Evolutionary conservation across 2,888 invertebrate genomes (phyloP).

Genomic region (Drosophila maculinotata): DNA sequence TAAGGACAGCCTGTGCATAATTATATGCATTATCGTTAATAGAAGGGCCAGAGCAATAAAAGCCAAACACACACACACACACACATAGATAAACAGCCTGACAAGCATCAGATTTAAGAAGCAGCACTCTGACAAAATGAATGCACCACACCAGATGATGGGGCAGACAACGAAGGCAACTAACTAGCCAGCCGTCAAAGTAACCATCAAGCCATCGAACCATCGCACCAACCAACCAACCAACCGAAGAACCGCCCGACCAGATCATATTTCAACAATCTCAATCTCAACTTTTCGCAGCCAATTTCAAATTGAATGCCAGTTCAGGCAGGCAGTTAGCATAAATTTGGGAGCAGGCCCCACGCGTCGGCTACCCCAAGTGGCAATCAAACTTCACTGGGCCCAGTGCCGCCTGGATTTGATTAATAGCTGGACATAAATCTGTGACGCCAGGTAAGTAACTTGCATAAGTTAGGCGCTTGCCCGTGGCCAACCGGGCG

Average conservation of each 20-base stretch:
- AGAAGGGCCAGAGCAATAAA: slow-evolving; percentile 4
- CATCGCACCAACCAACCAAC: too few relatives aligned
- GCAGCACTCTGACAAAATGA: slow-evolving; percentile 36
- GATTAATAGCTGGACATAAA: slow-evolving; percentile 72
- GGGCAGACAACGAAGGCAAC: background rate
- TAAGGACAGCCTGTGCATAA: slow-evolving; percentile 17
- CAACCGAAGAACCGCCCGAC: background rate
- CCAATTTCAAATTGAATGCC: slow-evolving; percentile 75
- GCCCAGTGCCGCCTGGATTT: slow-evolving; percentile 45
- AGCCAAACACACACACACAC: background rate
- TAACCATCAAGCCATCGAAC: slow-evolving; percentile 10
- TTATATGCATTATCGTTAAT: slow-evolving; percentile 34
- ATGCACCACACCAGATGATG: slow-evolving; percentile 27
- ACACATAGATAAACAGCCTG: too few relatives aligned
- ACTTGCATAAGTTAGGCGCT: slow-evolving; percentile 67
- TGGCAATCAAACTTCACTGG: slow-evolving; percentile 61
- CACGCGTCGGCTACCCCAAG: slow-evolving; percentile 37
- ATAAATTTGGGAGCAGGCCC: slow-evolving; percentile 69
- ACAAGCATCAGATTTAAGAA: slow-evolving; percentile 20
- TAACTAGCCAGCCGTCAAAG: slow-evolving; percentile 10
- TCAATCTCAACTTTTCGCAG: slow-evolving; percentile 73
- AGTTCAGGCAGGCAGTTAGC: slow-evolving; percentile 58
- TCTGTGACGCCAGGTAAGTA: slow-evolving; percentile 71
- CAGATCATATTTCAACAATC: slow-evolving; percentile 60
- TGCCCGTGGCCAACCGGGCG: slow-evolving; percentile 44